Conservation (phyloP, 2,113 vertebrate species). For the Todiramphus chloris region DNA sequence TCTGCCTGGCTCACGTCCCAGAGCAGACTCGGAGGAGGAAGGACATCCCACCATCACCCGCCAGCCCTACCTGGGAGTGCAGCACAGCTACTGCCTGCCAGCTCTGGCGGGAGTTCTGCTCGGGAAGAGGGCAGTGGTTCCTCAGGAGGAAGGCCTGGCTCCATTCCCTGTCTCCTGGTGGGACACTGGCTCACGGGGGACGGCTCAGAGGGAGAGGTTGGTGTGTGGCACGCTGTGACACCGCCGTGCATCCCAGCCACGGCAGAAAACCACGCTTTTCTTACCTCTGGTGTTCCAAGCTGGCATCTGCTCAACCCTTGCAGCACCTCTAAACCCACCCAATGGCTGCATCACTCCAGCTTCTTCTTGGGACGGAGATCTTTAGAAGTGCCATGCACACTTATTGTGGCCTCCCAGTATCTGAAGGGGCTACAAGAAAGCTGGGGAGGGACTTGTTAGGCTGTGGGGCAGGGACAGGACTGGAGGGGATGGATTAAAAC, state of each 20-base stretch:
- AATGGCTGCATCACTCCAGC: not conserved
- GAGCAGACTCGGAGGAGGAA: not conserved
- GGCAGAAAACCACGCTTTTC: not conserved
- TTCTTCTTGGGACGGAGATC: not conserved
- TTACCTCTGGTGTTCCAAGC: not conserved
- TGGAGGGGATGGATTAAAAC: too few species aligned
- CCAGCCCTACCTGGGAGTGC: not conserved
- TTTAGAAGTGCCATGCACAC: not conserved
- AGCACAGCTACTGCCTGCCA: not conserved
- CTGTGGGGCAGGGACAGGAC: too few species aligned
- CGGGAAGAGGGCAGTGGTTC: not conserved
- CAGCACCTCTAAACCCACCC: not conserved
- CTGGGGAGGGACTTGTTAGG: too few species aligned
- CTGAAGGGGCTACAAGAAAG: too few species aligned
- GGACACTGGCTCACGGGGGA: not conserved
- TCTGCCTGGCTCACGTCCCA: not conserved
- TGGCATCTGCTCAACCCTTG: not conserved
- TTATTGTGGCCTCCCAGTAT: not conserved
- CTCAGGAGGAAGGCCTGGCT: not conserved
- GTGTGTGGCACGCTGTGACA: not conserved
- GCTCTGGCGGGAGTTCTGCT: not conserved
- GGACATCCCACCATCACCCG: accelerated
- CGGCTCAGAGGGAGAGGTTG: not conserved
- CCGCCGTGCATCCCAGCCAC: not conserved
- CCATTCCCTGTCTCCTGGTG: not conserved